These are phyloP conservation scores for Tyrannus savana DNA, from an alignment of 2,113 vertebrate genomes.

Conservation along the genomic window DNA sequence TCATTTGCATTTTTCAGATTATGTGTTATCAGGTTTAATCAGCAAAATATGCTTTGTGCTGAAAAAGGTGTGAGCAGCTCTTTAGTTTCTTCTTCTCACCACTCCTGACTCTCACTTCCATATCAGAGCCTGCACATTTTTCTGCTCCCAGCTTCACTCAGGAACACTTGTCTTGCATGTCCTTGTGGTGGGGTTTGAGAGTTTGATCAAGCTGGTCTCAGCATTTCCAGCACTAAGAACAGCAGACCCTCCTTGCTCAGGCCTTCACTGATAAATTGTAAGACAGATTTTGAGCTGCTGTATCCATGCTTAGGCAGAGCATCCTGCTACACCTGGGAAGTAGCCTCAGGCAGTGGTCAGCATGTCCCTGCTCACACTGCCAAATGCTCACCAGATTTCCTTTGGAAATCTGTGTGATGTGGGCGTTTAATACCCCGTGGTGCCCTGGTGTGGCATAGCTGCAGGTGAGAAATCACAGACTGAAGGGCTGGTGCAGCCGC, in stretches of 20 bases:
- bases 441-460: neutral
- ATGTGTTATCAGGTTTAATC: neutral
- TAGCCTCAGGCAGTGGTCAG: neutral
- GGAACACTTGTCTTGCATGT: neutral
- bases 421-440: rapidly evolving
- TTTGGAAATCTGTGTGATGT: neutral
- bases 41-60: neutral
- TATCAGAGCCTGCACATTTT: neutral
- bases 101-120: neutral
- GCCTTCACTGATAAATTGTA: neutral
- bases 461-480: neutral
- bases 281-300: neutral
- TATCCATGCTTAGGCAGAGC: neutral
- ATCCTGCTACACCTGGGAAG: neutral
- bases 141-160: neutral
- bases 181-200: neutral
- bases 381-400: neutral
- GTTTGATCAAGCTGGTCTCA: neutral
- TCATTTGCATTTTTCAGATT: neutral
- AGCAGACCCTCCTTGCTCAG: neutral
- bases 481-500: neutral
- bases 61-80: neutral
- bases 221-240: neutral
- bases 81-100: neutral
- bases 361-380: neutral